These are phyloP conservation scores for Sternotherus odoratus DNA, from an alignment of 2,797 vertebrate species.

Conservation along the genomic window DNA sequence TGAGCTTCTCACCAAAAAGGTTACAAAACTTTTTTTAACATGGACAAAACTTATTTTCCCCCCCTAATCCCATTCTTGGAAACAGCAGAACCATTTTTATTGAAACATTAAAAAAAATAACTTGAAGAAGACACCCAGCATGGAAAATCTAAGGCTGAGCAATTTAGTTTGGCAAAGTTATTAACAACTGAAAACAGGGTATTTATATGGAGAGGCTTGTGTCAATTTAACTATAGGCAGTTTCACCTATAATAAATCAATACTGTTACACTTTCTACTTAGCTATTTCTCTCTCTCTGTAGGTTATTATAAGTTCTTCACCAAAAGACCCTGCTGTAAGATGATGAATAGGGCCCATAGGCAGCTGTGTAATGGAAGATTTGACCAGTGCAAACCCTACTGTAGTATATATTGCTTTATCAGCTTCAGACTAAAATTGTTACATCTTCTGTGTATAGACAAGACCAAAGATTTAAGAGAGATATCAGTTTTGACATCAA, in stretches of 20 bases:
- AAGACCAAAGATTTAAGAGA: not conserved
- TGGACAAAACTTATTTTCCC: not conserved
- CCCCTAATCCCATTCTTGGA: not conserved
- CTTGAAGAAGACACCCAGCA: not conserved
- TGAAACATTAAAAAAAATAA: not conserved
- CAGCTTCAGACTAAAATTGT: not conserved
- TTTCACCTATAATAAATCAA: not conserved
- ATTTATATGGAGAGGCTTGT: not conserved
- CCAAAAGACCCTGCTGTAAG: not conserved
- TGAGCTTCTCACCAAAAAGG: not conserved
- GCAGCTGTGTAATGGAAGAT: not conserved
- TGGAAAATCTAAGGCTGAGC: not conserved
- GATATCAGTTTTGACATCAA: not conserved
- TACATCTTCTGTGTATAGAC: not conserved
- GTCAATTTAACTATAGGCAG: not conserved
- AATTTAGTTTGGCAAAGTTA: not conserved
- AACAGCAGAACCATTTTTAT: not conserved
- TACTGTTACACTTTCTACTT: not conserved
- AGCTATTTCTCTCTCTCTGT: too few relatives aligned
- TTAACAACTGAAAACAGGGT: not conserved
- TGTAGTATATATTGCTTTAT: not conserved
- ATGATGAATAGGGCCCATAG: not conserved
- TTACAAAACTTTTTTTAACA: not conserved
- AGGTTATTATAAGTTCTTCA: not conserved
- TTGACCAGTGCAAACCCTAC: rapidly evolving